Base-by-base conservation (phyloP, 2,888 invertebrate genomes). In the Glaucopsyche alexis region DNA sequence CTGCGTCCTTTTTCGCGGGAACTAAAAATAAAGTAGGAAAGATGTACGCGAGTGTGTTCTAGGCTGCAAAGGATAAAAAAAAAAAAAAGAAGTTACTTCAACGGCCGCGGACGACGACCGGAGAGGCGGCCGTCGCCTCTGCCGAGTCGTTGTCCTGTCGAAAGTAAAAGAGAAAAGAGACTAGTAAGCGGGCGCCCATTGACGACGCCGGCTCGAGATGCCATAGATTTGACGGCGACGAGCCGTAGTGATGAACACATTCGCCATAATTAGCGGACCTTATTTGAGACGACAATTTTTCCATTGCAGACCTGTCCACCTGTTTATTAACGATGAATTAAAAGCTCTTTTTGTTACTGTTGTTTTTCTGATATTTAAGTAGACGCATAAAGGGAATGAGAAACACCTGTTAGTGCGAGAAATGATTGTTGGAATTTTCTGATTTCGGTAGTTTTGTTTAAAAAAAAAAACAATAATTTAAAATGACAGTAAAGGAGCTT, bases 11-110 rank as follows among this genome's bases (percentile, higher is more conserved):
- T 87, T 89, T 87, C 84, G 82, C 84, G 80, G 82, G 81, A 84
- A 88, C 84, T 87, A 89, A 90, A 91, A 91, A 89, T 89, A 90
- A 91, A 91, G 85, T 85, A 87, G 86, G 84, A 83, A 87, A 86
- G 84, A 85, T 81, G 82, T 83, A 84, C 84, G 84, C 84, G 83
- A 84, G 82, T 83, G 83, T 85, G 86, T 87, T 88, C 90, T 88
- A 90, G 90, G 85, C 79, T 76, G 76, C 83, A 84, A 82, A 83
- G 81, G 83, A 83, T 83, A 82, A 84, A 84, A 88, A 84, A 83
- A 83, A 81, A 84, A 85, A 87, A 87, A 89, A 87, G 79, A 83
- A 83, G 85, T 84, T 79, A 85, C 89, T 88, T 85, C 86, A 89
- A 84, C 87, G 87, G 84, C 88, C 87, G 80, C 81, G 80, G 80